Percentiles rank a stretch among this genome's conserved stretches.
phyloP scores from a whole-genome alignment of 2,797 vertebrate genomes.

The Gastrophryne carolinensis region DNA sequence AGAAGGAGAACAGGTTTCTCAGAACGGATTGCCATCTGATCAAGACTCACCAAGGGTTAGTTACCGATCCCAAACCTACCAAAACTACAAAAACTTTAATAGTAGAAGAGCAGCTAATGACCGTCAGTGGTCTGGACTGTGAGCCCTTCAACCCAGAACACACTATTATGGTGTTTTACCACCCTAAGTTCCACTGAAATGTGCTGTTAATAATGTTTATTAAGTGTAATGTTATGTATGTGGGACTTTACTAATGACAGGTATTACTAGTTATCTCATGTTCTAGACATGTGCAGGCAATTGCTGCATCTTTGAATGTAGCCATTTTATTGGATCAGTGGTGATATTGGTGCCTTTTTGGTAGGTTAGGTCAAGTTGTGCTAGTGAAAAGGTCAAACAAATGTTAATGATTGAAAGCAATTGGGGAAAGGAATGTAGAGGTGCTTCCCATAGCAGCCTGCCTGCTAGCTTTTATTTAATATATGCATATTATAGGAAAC shows the following conservation, averaged over 20 bases:
- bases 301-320: neutral
- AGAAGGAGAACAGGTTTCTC: constrained; percentile 80
- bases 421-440: too few species aligned
- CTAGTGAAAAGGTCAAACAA: neutral
- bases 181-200: neutral
- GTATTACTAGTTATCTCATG: constrained; percentile 1
- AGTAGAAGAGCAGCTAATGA: constrained; percentile 80
- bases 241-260: constrained; percentile 9
- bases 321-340: neutral
- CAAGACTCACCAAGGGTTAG: constrained; percentile 97
- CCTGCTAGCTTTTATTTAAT: neutral
- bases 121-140: constrained; percentile 74
- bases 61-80: constrained; percentile 95
- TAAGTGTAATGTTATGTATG: constrained; percentile 12
- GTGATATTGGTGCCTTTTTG: neutral
- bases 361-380: neutral
- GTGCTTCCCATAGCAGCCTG: neutral
- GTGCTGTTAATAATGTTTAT: constrained; percentile 3
- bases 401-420: neutral
- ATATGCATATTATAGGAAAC: too few species aligned
- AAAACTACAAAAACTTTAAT: constrained; percentile 94
- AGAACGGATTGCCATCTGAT: constrained; percentile 88
- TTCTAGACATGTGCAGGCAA: neutral
- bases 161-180: neutral
- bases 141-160: constrained; percentile 53